Evolutionary conservation across 1,140 invertebrate genomes (phyloP).

Genomic region (Trypoxylus dichotomus): DNA sequence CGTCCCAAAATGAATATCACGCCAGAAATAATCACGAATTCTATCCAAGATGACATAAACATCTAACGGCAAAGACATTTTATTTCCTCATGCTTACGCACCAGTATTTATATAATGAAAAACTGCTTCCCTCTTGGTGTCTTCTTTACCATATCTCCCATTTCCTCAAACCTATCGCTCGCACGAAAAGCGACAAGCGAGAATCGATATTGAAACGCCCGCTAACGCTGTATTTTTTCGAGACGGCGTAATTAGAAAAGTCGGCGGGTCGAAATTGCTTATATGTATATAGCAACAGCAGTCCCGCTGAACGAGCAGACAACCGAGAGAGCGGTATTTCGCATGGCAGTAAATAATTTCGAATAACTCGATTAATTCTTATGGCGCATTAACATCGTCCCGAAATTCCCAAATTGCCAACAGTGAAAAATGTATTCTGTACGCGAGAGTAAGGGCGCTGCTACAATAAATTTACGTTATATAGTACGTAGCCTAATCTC

Average conservation of each 20-base stretch:
- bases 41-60: no score
- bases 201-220: not conserved
- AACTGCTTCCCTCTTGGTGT: not conserved
- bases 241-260: not conserved
- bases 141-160: not conserved
- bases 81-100: no score
- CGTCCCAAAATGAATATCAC: no score
- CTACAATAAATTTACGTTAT: not conserved
- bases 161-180: not conserved
- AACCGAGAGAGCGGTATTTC: not conserved
- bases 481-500: not conserved
- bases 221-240: not conserved
- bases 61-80: no score
- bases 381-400: not conserved
- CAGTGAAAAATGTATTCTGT: not conserved
- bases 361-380: slow-evolving; percentile 3
- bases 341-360: not conserved
- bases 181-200: not conserved
- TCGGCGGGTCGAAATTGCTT: not conserved
- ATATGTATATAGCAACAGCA: not conserved
- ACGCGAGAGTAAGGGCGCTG: not conserved
- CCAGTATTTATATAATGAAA: no score
- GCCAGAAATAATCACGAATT: no score
- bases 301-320: no score
- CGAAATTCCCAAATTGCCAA: not conserved